Evolutionary conservation across 92 coral and sea anemone species (phyloP).

Genomic region (Chrysogorgia sp.): DNA sequence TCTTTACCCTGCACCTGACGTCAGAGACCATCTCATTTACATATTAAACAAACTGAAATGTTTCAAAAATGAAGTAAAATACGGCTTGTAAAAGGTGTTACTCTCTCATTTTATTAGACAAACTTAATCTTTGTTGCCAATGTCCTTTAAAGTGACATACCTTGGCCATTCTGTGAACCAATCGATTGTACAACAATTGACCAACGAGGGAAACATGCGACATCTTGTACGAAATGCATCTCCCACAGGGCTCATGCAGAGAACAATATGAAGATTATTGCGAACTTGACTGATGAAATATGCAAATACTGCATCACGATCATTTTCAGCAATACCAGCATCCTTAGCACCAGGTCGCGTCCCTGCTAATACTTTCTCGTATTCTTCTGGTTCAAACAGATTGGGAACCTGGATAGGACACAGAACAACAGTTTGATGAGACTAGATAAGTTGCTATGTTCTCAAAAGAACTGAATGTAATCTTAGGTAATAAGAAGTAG

Average conservation of each 20-base stretch:
- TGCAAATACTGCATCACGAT: conserved; percentile 91
- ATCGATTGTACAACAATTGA: conserved; percentile 96
- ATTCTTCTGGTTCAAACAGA: conserved; percentile 96
- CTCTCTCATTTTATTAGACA: too few species aligned
- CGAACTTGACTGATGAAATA: conserved; percentile 94
- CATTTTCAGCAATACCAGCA: conserved; percentile 96
- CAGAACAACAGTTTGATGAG: neutral
- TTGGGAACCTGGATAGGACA: conserved; percentile 77
- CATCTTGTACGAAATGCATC: conserved; percentile 98
- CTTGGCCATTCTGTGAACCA: conserved; percentile 99
- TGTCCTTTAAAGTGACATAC: conserved; percentile 40
- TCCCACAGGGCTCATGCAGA: conserved; percentile 99
- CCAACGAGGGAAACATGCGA: conserved; percentile 96
- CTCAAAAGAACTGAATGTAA: too few species aligned
- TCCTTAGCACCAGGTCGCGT: conserved; percentile 95
- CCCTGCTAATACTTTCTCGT: conserved; percentile 90
- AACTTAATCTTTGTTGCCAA: too few species aligned
- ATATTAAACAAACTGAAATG: too few species aligned
- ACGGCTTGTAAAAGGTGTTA: too few species aligned
- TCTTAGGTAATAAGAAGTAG: neutral
- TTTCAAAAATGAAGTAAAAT: neutral
- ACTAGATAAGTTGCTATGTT: too few species aligned
- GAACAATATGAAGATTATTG: conserved; percentile 93
- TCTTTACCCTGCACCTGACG: too few species aligned
- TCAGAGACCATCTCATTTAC: too few species aligned